Base-by-base conservation (phyloP, 2,888 invertebrate species). In the Thera britannica region DNA sequence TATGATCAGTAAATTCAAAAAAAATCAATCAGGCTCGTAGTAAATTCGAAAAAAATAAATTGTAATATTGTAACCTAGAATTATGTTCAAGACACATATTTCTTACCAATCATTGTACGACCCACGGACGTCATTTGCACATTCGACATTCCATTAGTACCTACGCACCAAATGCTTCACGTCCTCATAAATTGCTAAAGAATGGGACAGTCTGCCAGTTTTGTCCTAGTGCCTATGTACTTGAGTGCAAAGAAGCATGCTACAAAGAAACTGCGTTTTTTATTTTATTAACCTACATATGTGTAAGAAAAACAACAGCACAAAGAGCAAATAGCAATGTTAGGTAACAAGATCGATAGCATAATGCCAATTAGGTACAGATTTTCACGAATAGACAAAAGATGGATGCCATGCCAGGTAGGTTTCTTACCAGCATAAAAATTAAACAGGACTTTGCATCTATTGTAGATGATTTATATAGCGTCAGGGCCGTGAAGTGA, bases 151-250 rank as follows among this genome's bases (percentile, higher is more conserved):
- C 62, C 62, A 55, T 58, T 6, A 57, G 41, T 62, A 66, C 57
- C 60, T 68, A 61, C 68, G 68, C 68, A 61, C 51, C 57, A 58
- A 64, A 65, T 41, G 12, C 41, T 55, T 48, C 58, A 58, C 49
- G 68, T 65, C 64, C 61, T 68, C 68, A 65, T 68, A 68, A 68
- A 65, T 68, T 68, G 12, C 41, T 38, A 61, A 64, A 48, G 63
- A 64, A 64, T 68, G 64, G 59, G 59, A 63, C 56, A 51, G 61
- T 38, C 63, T 63, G 65, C 61, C 58, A 64, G 61, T 61, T 61
- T 57, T 58, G 35, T 52, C 35, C 65, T 23, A 35, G 41, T 57
- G 23, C n/a, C 9, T 46, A 9, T 46, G 36, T 54, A 34, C 52
- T 52, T 52, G 9, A 52, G 51, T 23, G 51, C 6, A 51, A 7